Base-by-base conservation (phyloP, 2,888 invertebrate genomes). In the Callimorpha dominula region DNA sequence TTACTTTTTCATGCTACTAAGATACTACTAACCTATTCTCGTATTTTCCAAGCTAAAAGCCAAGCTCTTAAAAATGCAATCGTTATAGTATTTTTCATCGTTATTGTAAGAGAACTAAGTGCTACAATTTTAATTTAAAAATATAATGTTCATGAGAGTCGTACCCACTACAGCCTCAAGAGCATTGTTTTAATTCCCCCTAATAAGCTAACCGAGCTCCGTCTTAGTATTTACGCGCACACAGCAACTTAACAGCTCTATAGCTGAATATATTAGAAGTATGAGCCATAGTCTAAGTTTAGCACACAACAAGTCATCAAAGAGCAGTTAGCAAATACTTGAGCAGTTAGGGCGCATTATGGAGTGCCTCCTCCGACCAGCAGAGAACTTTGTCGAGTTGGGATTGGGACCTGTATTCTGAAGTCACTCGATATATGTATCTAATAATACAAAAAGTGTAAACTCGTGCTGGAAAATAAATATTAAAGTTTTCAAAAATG, bases 311-410 rank as follows among this genome's bases (percentile, higher is more conserved):
- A 88, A 90, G 87, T 89, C 89, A 86, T 90, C 87, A 91, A 90
- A 90, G 84, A 88, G 87, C 88, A 91, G 89, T 91, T 92, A 88
- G 89, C 83, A 81, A 89, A 91, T 91, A 91, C 88, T 92, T 90
- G 85, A 85, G 88, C 89, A 88, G 90, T 91, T 89, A 86, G 85
- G 83, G 84, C 85, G 84, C 84, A 87, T 86, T 85, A 76, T 72
- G 82, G 81, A 84, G 83, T 66, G 77, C 73, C 77, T 76, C 71
- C 69, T 42, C 62, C 57, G 11, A 57, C 43, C 67, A 20, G 7
- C 67, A 14, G 14, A 15, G 54, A 73, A 73, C 65, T 60, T 68
- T 54, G 69, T 9, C 52, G 54, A 54, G 20, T 49, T 40, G 12
- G 17, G 52, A 43, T 43, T 67, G 49, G 66, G 12, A 67, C 43